Percentiles rank a stretch among this genome's conserved stretches.
Conservation (phyloP, 2,888 invertebrate species). For the Heliconius ismenius region DNA sequence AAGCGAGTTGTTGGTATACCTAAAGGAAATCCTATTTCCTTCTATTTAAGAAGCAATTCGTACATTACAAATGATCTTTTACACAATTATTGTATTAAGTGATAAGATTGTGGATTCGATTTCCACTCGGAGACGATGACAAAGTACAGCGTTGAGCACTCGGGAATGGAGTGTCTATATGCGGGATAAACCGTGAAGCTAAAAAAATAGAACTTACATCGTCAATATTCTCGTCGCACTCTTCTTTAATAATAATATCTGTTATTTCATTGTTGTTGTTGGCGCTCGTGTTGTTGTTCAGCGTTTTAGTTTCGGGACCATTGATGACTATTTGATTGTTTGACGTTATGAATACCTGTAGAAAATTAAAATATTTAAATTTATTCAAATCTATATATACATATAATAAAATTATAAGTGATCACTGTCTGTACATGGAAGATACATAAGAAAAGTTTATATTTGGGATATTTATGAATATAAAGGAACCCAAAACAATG, state of each 20-base stretch:
- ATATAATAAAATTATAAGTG: too few relatives aligned
- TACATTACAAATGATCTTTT: not conserved
- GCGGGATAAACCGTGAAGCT: not conserved
- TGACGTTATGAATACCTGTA: conserved; percentile 71
- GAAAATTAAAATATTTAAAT: not conserved
- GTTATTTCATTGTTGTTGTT: conserved; percentile 59
- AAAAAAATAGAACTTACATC: conserved; percentile 52
- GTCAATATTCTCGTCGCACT: conserved; percentile 71
- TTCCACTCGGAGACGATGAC: not conserved
- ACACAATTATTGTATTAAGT: not conserved
- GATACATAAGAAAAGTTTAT: not conserved
- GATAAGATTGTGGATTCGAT: not conserved
- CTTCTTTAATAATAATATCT: conserved; percentile 69
- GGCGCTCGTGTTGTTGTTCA: conserved; percentile 64
- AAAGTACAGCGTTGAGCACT: not conserved
- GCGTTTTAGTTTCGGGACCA: conserved; percentile 55
- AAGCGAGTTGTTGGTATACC: too few relatives aligned
- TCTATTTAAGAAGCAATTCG: not conserved
- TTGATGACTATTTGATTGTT: conserved; percentile 74
- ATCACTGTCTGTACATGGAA: not conserved
- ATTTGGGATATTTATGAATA: not conserved
- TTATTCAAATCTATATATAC: not conserved
- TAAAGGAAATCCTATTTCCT: too few relatives aligned
- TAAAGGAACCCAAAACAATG: not conserved
- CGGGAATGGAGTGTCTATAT: not conserved